Conservation (phyloP, 2,888 invertebrate species). For the Cheilosia vernalis region DNA sequence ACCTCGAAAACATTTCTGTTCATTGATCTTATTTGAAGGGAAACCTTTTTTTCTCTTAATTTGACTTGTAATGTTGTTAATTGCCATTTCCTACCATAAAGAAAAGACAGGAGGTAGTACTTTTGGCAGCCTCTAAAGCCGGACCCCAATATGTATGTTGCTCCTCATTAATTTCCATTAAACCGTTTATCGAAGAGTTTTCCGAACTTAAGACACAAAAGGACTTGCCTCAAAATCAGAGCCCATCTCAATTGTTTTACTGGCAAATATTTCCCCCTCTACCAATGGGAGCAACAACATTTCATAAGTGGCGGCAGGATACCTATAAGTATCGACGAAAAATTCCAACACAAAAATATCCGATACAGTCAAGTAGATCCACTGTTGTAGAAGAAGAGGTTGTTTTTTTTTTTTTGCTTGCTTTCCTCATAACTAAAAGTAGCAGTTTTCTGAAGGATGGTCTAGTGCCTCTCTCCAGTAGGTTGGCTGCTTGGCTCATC, state of each 20-base stretch:
- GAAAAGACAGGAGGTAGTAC: background rate
- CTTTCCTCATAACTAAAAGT: slow-evolving; percentile 35
- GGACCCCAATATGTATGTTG: background rate
- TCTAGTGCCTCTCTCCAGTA: slow-evolving; percentile 4
- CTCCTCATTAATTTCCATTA: slow-evolving; percentile 64
- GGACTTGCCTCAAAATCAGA: background rate
- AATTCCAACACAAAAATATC: slow-evolving; percentile 32
- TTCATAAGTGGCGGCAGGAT: slow-evolving; percentile 42
- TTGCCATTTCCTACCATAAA: slow-evolving; percentile 9
- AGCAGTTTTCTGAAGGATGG: slow-evolving; percentile 51
- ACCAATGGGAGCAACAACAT: slow-evolving; percentile 11
- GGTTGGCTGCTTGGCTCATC: slow-evolving; percentile 5
- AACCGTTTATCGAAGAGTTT: slow-evolving; percentile 36
- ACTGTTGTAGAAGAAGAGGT: background rate
- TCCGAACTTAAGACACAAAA: slow-evolving; percentile 1
- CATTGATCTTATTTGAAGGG: slow-evolving; percentile 26
- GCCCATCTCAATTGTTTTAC: background rate
- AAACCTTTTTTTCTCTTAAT: slow-evolving; percentile 28
- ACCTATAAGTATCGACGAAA: slow-evolving; percentile 43
- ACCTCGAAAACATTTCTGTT: slow-evolving; percentile 17
- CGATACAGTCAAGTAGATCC: slow-evolving; percentile 10
- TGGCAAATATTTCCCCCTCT: background rate
- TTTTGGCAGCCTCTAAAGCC: background rate
- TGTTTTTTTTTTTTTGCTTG: slow-evolving; percentile 9
- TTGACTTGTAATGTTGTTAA: slow-evolving; percentile 32